These are phyloP conservation scores for Enteromius unitaeniatus DNA, from an alignment of 2,797 vertebrate species.

Conservation along the genomic window DNA sequence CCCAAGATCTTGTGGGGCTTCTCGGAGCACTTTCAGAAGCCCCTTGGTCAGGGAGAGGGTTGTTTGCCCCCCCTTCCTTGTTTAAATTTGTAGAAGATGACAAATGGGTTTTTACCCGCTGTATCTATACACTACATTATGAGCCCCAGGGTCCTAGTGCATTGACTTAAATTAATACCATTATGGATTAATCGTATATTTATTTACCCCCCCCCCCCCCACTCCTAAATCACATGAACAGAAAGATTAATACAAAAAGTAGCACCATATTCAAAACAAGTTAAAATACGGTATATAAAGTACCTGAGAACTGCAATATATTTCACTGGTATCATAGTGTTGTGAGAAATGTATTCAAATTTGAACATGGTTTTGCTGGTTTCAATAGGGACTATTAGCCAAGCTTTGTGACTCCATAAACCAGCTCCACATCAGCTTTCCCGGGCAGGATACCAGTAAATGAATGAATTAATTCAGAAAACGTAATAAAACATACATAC, in stretches of 20 bases:
- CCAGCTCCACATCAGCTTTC: neutral
- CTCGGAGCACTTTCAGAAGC: slow-evolving; percentile 58
- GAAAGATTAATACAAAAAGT: neutral
- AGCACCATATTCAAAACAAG: neutral
- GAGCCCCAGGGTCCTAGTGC: slow-evolving; percentile 76
- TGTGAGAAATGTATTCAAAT: neutral
- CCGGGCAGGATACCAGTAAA: neutral
- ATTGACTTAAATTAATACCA: slow-evolving; percentile 27
- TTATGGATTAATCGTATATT: neutral
- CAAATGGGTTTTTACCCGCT: slow-evolving; percentile 66
- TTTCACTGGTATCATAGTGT: neutral
- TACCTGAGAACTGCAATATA: neutral
- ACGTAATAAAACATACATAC: neutral
- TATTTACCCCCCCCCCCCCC: too few relatives aligned
- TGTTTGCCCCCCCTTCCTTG: slow-evolving; percentile 53
- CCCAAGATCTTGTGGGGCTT: slow-evolving; percentile 69
- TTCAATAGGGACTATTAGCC: neutral
- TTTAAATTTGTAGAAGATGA: slow-evolving; percentile 76
- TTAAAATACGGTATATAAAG: neutral
- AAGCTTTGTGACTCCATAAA: neutral
- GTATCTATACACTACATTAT: slow-evolving; percentile 36
- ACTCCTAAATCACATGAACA: neutral
- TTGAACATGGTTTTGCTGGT: neutral
- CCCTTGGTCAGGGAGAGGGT: slow-evolving; percentile 43
- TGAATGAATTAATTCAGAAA: neutral